Evolutionary conservation across 2,113 vertebrate species (phyloP), one percentile per base, ranked within the genome.

Genomic region (Percina caprodes): DNA sequence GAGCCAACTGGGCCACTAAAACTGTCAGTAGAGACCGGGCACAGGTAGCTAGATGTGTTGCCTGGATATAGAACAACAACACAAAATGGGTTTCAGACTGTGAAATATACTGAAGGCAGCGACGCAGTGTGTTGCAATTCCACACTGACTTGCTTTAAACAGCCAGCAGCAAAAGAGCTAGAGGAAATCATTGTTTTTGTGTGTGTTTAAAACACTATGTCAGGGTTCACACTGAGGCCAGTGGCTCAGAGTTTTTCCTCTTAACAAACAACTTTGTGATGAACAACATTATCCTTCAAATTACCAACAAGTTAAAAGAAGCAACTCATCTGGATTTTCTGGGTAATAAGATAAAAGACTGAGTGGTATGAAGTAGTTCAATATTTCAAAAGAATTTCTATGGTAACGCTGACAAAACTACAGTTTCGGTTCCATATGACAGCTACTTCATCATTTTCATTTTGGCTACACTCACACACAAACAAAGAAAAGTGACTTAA

Each of bases 51-150:
- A 7, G 86, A 48, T 3, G 73, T 3, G 56, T 54, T 46, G 52
- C 76, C 91, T 89, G 88, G 62, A 84, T n/a, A 56, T 18, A 21
- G 23, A 72, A 45, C n/a, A 55, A 18, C 7, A 67, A 72, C 52
- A 78, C 13, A 79, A 26, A 35, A 30, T 24, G 5, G 26, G 35
- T 48, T 79, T 66, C n/a, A 78, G 48, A 26, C 39, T 12, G 48
- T 74, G 61, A 16, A 23, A 61, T 13, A 18, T 16, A 18, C 24
- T 19, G 18, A 42, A 7, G 33, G 48, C 46, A 69, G 49, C 30
- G 59, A 51, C 74, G 48, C 30, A 15, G 67, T 61, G 11, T 14
- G 39, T 24, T 54, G 16, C 13, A 45, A 58, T 12, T 78, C 26
- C 48, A 30, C 18, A 9, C 21, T 16, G 48, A 62, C 67, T 26